Conservation (phyloP, 1,140 invertebrate species). For the Saxidomus purpurata region DNA sequence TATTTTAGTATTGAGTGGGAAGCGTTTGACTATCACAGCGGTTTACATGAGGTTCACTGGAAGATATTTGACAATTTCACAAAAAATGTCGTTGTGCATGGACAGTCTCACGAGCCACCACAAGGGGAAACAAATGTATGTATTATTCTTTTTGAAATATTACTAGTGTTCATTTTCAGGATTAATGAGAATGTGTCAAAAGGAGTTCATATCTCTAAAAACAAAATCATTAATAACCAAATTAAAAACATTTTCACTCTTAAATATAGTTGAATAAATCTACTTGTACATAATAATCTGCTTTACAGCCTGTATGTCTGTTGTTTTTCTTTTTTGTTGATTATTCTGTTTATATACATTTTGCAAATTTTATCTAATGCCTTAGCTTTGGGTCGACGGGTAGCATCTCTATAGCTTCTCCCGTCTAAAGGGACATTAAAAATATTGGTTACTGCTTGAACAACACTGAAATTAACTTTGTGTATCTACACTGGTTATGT, state of each 20-base stretch:
- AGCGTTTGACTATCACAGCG: slow-evolving; percentile 72
- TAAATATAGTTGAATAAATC: background rate
- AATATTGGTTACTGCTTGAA: too few relatives aligned
- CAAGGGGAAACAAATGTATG: slow-evolving; percentile 65
- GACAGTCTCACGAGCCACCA: slow-evolving; percentile 42
- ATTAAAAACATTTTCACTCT: background rate
- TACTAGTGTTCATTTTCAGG: background rate
- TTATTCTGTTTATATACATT: too few relatives aligned
- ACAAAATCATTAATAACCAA: background rate
- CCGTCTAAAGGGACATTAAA: too few relatives aligned
- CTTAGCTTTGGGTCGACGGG: too few relatives aligned
- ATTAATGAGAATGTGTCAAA: background rate
- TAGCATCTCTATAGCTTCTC: too few relatives aligned
- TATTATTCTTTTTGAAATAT: background rate
- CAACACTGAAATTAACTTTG: too few relatives aligned
- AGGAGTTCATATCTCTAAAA: background rate
- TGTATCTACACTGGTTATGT: too few relatives aligned
- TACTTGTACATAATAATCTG: too few relatives aligned
- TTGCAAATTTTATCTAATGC: too few relatives aligned
- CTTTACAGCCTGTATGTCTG: too few relatives aligned
- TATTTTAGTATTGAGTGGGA: slow-evolving; percentile 72
- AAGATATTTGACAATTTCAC: slow-evolving; percentile 70
- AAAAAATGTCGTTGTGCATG: slow-evolving; percentile 65
- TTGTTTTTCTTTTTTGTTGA: too few relatives aligned
- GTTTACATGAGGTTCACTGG: slow-evolving; percentile 69